Conservation (phyloP, 2,113 vertebrate genomes). For the Stigmatopora argus region DNA sequence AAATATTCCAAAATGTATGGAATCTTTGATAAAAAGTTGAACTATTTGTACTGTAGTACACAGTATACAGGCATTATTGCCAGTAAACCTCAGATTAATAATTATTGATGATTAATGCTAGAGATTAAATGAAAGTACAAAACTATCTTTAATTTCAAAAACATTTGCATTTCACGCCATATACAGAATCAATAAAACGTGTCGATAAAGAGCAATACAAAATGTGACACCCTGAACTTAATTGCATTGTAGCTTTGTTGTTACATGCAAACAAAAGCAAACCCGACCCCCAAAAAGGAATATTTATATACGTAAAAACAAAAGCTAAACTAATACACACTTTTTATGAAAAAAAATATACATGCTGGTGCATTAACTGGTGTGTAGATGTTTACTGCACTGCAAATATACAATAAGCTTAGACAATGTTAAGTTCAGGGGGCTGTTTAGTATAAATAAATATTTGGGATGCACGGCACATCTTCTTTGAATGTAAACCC, state of each 20-base stretch:
- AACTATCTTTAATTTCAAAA: slow-evolving; percentile 54
- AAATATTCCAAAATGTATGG: too few relatives aligned
- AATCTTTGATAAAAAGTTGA: too few relatives aligned
- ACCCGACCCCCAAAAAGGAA: neutral
- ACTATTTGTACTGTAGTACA: too few relatives aligned
- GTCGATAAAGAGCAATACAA: slow-evolving; percentile 2
- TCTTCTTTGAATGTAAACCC: neutral
- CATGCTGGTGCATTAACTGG: slow-evolving; percentile 1
- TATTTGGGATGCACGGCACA: neutral
- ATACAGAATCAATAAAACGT: slow-evolving; percentile 6
- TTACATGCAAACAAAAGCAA: slow-evolving; percentile 6
- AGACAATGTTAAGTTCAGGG: neutral
- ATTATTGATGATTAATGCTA: neutral
- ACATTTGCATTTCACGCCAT: slow-evolving; percentile 15
- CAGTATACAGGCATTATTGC: too few relatives aligned
- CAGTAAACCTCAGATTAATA: neutral
- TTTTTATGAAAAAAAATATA: slow-evolving; percentile 13
- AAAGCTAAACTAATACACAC: slow-evolving; percentile 3
- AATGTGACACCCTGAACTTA: neutral
- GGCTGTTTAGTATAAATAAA: slow-evolving; percentile 10
- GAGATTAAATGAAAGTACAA: slow-evolving; percentile 22
- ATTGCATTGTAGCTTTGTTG: slow-evolving; percentile 33
- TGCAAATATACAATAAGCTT: slow-evolving; percentile 4
- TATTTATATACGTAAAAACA: neutral
- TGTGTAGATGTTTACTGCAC: neutral